Evolutionary conservation across 1,140 invertebrate species (phyloP).

Genomic region (Danaus melanippus): DNA sequence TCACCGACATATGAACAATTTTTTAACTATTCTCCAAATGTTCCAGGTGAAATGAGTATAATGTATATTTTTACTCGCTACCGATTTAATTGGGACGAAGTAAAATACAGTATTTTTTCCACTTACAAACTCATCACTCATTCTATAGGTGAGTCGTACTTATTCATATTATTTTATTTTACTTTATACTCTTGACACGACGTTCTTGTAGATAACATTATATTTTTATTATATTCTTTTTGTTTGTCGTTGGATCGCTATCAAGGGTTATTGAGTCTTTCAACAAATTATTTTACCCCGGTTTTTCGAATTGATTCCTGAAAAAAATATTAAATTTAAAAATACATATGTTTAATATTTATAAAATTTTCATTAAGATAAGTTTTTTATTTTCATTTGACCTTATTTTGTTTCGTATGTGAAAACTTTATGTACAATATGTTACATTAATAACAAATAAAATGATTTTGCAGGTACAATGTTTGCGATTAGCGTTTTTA

Average conservation of each 20-base stretch:
- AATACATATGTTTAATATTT: no score
- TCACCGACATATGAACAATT: no score
- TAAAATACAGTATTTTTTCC: slow-evolving; percentile 65
- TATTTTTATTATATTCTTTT: background rate
- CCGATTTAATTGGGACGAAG: slow-evolving; percentile 65
- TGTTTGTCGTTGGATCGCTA: background rate
- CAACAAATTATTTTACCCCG: no score
- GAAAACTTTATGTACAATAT: no score
- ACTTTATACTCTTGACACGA: background rate
- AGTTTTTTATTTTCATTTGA: no score
- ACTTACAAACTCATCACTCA: slow-evolving; percentile 60
- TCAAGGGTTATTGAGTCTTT: background rate
- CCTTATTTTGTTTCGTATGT: no score
- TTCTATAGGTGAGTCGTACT: slow-evolving; percentile 48
- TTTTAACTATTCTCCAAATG: slow-evolving; percentile 10
- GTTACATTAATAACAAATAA: no score
- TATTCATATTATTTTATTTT: slow-evolving; percentile 5
- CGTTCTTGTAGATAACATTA: background rate
- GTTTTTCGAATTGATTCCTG: no score
- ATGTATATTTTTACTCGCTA: slow-evolving; percentile 66
- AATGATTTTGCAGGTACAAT: slow-evolving; percentile 46
- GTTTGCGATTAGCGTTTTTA: slow-evolving; percentile 62
- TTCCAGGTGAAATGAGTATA: slow-evolving; percentile 57
- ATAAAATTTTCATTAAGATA: no score
- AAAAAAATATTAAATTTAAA: no score